A percentile compares a stretch with the other conserved stretches of the same genome.
These are phyloP conservation scores for Hassar affinis DNA, from an alignment of 2,113 vertebrate species.

Conservation along the genomic window DNA sequence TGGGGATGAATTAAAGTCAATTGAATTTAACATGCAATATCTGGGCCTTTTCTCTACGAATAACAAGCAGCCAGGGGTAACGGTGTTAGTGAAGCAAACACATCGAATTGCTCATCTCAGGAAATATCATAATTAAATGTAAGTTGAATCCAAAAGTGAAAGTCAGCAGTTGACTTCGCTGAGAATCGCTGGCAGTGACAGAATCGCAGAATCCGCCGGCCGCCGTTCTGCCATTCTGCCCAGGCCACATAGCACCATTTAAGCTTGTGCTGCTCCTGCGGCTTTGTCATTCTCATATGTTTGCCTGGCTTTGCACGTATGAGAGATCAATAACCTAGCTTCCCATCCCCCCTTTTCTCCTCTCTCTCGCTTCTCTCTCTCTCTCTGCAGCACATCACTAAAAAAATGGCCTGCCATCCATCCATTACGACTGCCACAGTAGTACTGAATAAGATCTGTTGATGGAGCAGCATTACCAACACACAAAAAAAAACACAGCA, in stretches of 20 bases:
- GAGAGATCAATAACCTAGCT: conserved; percentile 72
- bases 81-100: conserved; percentile 16
- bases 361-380: conserved; percentile 56
- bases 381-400: conserved; percentile 56
- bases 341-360: conserved; percentile 64
- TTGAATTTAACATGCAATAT: conserved; percentile 16
- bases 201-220: neutral
- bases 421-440: conserved; percentile 63
- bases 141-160: conserved; percentile 23
- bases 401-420: conserved; percentile 64
- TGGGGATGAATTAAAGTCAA: neutral
- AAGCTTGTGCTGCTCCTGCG: conserved; percentile 58
- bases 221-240: conserved; percentile 22
- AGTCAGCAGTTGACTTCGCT: conserved; percentile 36
- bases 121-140: conserved; percentile 40
- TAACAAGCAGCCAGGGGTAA: conserved; percentile 23
- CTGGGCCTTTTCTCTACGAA: conserved; percentile 15
- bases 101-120: conserved; percentile 21
- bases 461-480: conserved; percentile 1
- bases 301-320: conserved; percentile 77
- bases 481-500: neutral
- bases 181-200: conserved; percentile 21
- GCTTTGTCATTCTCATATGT: conserved; percentile 71
- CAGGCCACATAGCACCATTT: conserved; percentile 21
- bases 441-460: conserved; percentile 41